Evolutionary conservation across 2,113 vertebrate genomes (phyloP).

Genomic region (Saguinus midas): DNA sequence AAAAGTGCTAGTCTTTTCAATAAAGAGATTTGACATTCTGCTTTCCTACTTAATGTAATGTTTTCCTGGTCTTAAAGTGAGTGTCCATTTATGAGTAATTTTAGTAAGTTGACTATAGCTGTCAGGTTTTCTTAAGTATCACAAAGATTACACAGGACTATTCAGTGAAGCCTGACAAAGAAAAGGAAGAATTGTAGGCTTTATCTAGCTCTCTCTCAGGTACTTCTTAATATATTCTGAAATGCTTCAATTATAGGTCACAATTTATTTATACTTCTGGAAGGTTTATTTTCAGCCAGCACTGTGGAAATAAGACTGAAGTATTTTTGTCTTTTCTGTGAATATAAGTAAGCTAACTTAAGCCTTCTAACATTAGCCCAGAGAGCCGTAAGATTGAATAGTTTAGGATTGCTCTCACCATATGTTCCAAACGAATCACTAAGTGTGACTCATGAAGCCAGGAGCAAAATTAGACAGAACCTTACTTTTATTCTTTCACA

Average conservation of each 20-base stretch:
- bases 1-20: constrained; percentile 1
- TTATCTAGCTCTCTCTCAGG: background rate
- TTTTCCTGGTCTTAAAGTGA: constrained; percentile 38
- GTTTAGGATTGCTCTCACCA: background rate
- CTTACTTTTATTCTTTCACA: background rate
- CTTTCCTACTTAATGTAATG: constrained; percentile 32
- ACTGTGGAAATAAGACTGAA: constrained; percentile 26
- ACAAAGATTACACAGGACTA: constrained; percentile 5
- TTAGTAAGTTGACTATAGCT: constrained; percentile 45
- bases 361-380: background rate
- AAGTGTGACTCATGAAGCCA: background rate
- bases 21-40: constrained; percentile 35
- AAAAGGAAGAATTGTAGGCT: background rate
- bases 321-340: constrained; percentile 47
- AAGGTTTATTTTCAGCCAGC: constrained; percentile 53
- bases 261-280: constrained; percentile 52
- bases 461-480: background rate
- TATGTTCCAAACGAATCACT: background rate
- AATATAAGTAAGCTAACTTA: constrained; percentile 31
- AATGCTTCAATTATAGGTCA: constrained; percentile 64
- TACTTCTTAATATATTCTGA: constrained; percentile 57
- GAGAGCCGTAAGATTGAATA: background rate
- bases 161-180: constrained; percentile 41
- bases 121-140: constrained; percentile 5
- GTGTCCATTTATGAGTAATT: constrained; percentile 56